Evolutionary conservation across 2,113 vertebrate genomes (phyloP).

Genomic region (Pycnonotus jocosus): DNA sequence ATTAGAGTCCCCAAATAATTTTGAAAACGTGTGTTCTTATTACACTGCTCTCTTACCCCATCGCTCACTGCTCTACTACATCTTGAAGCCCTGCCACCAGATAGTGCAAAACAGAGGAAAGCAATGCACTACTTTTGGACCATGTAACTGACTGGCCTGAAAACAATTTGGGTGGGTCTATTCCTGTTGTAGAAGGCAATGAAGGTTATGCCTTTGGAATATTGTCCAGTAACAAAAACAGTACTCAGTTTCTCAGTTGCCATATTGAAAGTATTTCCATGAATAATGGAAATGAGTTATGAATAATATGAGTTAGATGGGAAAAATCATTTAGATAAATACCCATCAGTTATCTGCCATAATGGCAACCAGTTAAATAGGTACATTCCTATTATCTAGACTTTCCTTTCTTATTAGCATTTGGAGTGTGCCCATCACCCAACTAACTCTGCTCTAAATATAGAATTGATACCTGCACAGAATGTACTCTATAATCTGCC

Average conservation of each 20-base stretch:
- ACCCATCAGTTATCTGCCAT: neutral
- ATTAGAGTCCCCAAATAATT: neutral
- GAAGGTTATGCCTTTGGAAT: neutral
- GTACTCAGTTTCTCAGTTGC: neutral
- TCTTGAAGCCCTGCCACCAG: neutral
- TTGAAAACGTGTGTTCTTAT: neutral
- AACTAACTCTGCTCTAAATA: conserved; percentile 35
- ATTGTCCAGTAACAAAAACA: neutral
- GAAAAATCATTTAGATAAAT: neutral
- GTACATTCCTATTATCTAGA: neutral
- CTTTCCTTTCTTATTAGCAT: conserved; percentile 23
- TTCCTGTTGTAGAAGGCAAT: neutral
- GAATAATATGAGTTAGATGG: neutral
- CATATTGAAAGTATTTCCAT: neutral
- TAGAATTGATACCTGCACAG: conserved; percentile 50
- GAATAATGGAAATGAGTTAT: neutral
- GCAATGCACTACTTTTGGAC: neutral
- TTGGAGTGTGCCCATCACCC: neutral
- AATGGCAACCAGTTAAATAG: neutral
- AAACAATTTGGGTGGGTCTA: neutral
- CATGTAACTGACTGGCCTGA: neutral
- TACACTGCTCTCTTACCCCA: neutral
- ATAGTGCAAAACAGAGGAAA: neutral
- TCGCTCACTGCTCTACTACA: neutral
- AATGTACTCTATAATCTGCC: conserved; percentile 24